Evolutionary conservation across 2,113 vertebrate species (phyloP).

Genomic region (Phaethon lepturus): DNA sequence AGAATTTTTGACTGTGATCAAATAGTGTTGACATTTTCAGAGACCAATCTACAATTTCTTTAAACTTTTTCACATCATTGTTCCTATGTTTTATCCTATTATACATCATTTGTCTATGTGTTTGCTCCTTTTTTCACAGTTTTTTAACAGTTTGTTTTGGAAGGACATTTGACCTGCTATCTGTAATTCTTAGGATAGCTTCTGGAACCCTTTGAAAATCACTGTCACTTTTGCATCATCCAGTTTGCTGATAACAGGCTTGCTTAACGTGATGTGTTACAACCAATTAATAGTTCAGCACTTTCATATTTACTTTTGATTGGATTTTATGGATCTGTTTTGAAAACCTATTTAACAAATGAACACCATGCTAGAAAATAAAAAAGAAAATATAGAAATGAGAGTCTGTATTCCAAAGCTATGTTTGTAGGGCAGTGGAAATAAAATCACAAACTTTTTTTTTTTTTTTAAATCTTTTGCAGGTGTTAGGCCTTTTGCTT

Average conservation of each 20-base stretch:
- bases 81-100: neutral
- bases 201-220: neutral
- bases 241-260: neutral
- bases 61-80: neutral
- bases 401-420: neutral
- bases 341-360: neutral
- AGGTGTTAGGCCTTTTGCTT: slow-evolving; percentile 96
- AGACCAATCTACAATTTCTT: neutral
- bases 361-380: neutral
- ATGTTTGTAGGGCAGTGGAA: neutral
- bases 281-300: neutral
- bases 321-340: neutral
- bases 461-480: neutral
- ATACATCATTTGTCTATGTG: neutral
- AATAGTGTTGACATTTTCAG: neutral
- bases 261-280: neutral
- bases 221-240: neutral
- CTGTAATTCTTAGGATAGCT: neutral
- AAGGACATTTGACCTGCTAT: neutral
- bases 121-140: neutral
- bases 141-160: neutral
- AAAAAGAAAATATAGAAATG: neutral
- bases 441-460: neutral
- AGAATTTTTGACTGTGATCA: neutral
- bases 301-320: neutral